Percentiles rank a stretch among this genome's conserved stretches.
Conservation (phyloP, 2,888 invertebrate genomes). For the Druceiella hillmani region DNA sequence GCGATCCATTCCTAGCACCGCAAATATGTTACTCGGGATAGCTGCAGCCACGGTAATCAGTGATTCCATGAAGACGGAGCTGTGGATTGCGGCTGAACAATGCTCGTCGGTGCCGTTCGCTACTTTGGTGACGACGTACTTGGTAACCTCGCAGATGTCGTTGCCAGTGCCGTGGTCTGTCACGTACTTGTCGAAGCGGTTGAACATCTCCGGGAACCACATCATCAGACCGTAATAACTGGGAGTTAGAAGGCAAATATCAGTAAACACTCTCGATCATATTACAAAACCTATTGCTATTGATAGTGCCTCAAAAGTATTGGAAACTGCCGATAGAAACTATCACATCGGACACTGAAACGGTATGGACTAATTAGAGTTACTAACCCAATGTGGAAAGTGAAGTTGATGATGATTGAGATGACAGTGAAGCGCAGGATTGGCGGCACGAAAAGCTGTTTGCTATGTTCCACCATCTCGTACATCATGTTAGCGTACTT, state of each 20-base stretch:
- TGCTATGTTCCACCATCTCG: constrained; percentile 77
- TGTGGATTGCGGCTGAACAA: constrained; percentile 69
- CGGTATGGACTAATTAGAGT: not conserved
- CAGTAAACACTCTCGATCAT: too few species aligned
- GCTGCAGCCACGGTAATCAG: constrained; percentile 83
- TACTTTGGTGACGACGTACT: not conserved
- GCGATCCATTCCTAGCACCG: constrained; percentile 78
- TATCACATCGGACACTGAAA: not conserved
- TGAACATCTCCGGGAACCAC: constrained; percentile 96
- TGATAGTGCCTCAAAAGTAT: too few species aligned
- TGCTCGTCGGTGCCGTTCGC: constrained; percentile 31
- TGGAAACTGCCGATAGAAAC: too few species aligned
- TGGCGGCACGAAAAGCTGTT: constrained; percentile 72
- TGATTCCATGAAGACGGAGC: constrained; percentile 79
- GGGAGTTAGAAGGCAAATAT: constrained; percentile 15
- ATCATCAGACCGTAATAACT: constrained; percentile 93
- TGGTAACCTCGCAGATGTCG: constrained; percentile 59
- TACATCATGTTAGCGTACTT: constrained; percentile 68
- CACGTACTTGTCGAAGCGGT: constrained; percentile 79
- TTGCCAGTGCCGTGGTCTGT: constrained; percentile 61
- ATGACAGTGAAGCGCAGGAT: constrained; percentile 78
- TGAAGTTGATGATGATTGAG: constrained; percentile 86
- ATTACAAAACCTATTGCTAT: not conserved
- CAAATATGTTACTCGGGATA: constrained; percentile 78
- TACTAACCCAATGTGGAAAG: constrained; percentile 85